Evolutionary conservation across 2,888 invertebrate species (phyloP), one percentile per base, ranked within the genome.

Genomic region (Apeira syringaria): DNA sequence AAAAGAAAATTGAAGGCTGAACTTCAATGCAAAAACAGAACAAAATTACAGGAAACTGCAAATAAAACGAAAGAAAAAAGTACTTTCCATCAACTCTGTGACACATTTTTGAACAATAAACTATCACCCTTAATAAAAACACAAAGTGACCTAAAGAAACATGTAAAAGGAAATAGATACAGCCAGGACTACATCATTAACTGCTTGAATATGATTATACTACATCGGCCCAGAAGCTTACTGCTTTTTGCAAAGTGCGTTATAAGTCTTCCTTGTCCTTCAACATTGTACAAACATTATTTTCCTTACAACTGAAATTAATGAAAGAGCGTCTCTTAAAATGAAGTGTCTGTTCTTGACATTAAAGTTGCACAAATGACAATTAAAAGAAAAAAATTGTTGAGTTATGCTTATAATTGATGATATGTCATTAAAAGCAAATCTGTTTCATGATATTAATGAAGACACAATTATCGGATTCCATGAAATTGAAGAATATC

Each of bases 381-480:
- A 13, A 25, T 8, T 18, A 13, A 34, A 18, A 18, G 47, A 18
- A 18, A 50, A 37, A 38, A 34, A 37, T 20, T 47, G 50, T 13
- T 28, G 37, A n/a, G 13, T 44, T n/a, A n/a, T n/a, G n/a, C n/a
- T 15, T 27, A 27, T 34, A 9, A 22, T 53, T 27, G 47, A 35
- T 24, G 35, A 35, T 6, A 47, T 42, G 36, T 12, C 22, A 6
- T 42, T 48, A 35, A 41, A 50, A 36, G 33, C 30, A 53, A 25
- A 25, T 25, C 25, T 25, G 9, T 25, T 25, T 9, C 9, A 8
- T 25, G 6, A 25, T 26, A 31, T 45, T 9, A 52, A 42, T 28
- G 25, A 46, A 34, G 52, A 55, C 25, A 50, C 44, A 50, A 47
- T 52, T 34, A 39, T 9, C n/a, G 52, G 52, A 11, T 52, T 52